Evolutionary conservation across 2,888 invertebrate genomes (phyloP), one percentile per base, ranked within the genome.

Genomic region (Euspilapteryx auroguttella): DNA sequence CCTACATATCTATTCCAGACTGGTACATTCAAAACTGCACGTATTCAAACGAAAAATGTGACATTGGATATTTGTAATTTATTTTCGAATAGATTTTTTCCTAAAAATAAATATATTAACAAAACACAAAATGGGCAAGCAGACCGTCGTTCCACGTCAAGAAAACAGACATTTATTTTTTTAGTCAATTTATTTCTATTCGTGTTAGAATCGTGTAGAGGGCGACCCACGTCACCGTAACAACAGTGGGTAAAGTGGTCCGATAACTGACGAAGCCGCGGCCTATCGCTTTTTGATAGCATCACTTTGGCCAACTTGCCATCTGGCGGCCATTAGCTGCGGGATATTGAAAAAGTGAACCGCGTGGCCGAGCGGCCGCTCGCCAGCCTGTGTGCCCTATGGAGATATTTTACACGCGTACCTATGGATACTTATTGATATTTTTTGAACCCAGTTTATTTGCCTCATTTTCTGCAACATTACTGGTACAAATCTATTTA

Each of bases 221-320:
- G 5, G 17, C 5, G 8, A 17, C 8, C 8, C 5, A 17, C 17
- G 17, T 17, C 17, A 17, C 17, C 5, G 8, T 5, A 8, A 11
- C 23, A 21, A 14, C 46, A 46, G 41, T 37, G 55, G 59, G 71
- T 53, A 71, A 75, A 75, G 68, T 75, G 69, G 48, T 55, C 53
- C 68, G 73, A 71, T 71, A 73, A 73, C 73, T 62, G 62, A 48
- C 49, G 55, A 59, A 58, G 61, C 65, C 69, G 55, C 69, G 41
- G 66, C 69, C 71, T 71, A 75, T 71, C 63, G 71, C 63, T 69
- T 71, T 75, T 75, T 75, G 73, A 75, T 75, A 69, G 71, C 73
- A 69, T 69, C 73, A 71, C 73, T 75, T 75, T 71, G 54, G 56
- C 61, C 55, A 73, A 73, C 64, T 73, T 62, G 65, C 71, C 75